Evolutionary conservation across 2,888 invertebrate species (phyloP).

Genomic region (Galerucella nymphaeae): DNA sequence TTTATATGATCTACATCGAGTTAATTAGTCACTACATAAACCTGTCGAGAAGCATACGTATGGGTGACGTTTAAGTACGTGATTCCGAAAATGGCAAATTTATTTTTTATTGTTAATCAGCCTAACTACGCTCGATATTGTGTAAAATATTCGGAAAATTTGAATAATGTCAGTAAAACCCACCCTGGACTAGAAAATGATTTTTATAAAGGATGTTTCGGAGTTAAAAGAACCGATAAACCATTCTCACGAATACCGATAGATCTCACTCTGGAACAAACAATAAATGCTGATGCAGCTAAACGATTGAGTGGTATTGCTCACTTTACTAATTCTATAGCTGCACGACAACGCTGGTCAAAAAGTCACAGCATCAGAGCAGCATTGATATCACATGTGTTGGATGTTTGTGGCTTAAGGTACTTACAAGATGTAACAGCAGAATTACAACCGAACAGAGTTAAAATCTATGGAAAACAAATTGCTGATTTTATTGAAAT

Average conservation of each 20-base stretch:
- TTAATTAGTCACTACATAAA: slow-evolving; percentile 50
- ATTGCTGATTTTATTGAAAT: slow-evolving; percentile 39
- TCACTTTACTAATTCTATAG: slow-evolving; percentile 7
- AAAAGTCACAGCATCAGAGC: slow-evolving; percentile 3
- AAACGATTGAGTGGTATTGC: not conserved
- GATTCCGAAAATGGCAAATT: slow-evolving; percentile 37
- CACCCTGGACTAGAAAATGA: slow-evolving; percentile 16
- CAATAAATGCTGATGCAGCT: not conserved
- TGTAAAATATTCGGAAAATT: slow-evolving; percentile 17
- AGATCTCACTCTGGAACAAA: slow-evolving; percentile 19
- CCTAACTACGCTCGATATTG: slow-evolving; percentile 21
- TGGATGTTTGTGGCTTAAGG: slow-evolving; percentile 14
- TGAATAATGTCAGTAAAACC: slow-evolving; percentile 18
- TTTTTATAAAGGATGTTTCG: slow-evolving; percentile 10
- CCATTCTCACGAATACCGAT: slow-evolving; percentile 6
- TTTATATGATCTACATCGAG: slow-evolving; percentile 51
- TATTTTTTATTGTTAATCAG: slow-evolving; percentile 22
- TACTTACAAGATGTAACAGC: slow-evolving; percentile 13
- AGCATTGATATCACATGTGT: not conserved
- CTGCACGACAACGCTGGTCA: not conserved
- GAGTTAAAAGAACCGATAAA: slow-evolving; percentile 22
- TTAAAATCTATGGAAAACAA: slow-evolving; percentile 24
- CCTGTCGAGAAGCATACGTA: slow-evolving; percentile 52
- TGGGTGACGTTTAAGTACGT: slow-evolving; percentile 50
- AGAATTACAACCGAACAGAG: slow-evolving; percentile 12